phyloP scores from a whole-genome alignment of 1,140 invertebrate genomes.

The Leptinotarsa defecta region DNA sequence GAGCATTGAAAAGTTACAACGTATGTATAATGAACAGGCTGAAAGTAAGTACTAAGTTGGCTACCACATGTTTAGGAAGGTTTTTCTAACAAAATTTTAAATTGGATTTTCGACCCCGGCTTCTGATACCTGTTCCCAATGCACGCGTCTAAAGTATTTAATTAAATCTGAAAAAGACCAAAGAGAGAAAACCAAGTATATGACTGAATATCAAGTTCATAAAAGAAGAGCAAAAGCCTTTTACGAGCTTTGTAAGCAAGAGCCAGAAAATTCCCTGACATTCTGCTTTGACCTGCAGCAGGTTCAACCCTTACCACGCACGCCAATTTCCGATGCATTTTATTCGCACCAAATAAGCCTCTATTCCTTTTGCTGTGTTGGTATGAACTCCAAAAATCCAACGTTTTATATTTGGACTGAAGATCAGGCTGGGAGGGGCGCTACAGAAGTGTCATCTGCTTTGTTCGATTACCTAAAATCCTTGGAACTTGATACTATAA shows the following conservation, averaged over 20 bases:
- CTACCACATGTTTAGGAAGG: constrained; percentile 34
- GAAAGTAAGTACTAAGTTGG: constrained; percentile 22
- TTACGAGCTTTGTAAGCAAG: constrained; percentile 11
- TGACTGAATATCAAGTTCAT: constrained; percentile 32
- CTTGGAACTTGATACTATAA: background rate
- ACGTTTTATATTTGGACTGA: constrained; percentile 45
- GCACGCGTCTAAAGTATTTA: constrained; percentile 31
- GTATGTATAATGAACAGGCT: constrained; percentile 28
- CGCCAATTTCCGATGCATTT: constrained; percentile 20
- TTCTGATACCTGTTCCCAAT: constrained; percentile 30
- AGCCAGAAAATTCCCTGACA: background rate
- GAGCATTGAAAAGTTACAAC: constrained; percentile 23
- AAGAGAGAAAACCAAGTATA: constrained; percentile 21
- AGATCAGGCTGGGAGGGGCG: constrained; percentile 36
- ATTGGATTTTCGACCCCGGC: constrained; percentile 33
- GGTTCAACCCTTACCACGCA: constrained; percentile 13
- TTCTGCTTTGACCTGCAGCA: constrained; percentile 22
- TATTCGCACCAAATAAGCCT: constrained; percentile 24
- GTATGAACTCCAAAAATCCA: constrained; percentile 37
- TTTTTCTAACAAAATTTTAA: constrained; percentile 33
- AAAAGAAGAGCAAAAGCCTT: constrained; percentile 30
- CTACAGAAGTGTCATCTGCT: constrained; percentile 40
- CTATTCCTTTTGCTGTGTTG: constrained; percentile 32
- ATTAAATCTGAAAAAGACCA: constrained; percentile 24
- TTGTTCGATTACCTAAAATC: constrained; percentile 37